Evolutionary conservation across 2,797 vertebrate genomes (phyloP).

Genomic region (Melanotaenia pygmaea): DNA sequence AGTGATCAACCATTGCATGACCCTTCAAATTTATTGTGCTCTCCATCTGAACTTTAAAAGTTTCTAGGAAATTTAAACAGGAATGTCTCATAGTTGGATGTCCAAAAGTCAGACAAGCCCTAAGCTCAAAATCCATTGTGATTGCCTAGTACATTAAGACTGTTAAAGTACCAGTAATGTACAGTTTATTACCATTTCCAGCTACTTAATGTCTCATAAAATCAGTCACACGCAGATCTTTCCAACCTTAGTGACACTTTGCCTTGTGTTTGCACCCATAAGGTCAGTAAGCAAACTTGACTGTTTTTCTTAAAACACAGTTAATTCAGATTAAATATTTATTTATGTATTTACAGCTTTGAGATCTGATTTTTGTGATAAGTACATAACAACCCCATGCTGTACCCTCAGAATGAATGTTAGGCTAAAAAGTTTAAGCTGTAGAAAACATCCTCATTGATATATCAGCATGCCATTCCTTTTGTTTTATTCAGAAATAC

Average conservation of each 20-base stretch:
- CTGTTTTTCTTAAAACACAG: not conserved
- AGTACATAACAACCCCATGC: not conserved
- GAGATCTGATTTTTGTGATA: not conserved
- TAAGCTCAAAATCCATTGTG: not conserved
- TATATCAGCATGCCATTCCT: not conserved
- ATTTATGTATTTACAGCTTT: not conserved
- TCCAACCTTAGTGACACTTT: not conserved
- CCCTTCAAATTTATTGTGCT: no score
- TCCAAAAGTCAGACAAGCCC: not conserved
- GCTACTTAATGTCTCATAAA: not conserved
- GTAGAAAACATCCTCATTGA: not conserved
- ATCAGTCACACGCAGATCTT: not conserved
- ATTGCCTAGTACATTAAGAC: not conserved
- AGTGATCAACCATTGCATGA: no score
- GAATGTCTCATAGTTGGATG: not conserved
- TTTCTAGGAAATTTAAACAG: not conserved
- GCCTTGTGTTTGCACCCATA: not conserved
- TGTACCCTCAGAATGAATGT: not conserved
- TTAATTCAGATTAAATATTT: not conserved
- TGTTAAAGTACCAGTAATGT: not conserved
- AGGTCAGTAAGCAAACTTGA: not conserved
- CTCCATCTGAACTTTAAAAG: no score
- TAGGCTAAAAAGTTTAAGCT: not conserved
- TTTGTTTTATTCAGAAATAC: not conserved
- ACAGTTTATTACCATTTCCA: not conserved